Evolutionary conservation across 2,888 invertebrate genomes (phyloP).

Genomic region (Tachina fera): DNA sequence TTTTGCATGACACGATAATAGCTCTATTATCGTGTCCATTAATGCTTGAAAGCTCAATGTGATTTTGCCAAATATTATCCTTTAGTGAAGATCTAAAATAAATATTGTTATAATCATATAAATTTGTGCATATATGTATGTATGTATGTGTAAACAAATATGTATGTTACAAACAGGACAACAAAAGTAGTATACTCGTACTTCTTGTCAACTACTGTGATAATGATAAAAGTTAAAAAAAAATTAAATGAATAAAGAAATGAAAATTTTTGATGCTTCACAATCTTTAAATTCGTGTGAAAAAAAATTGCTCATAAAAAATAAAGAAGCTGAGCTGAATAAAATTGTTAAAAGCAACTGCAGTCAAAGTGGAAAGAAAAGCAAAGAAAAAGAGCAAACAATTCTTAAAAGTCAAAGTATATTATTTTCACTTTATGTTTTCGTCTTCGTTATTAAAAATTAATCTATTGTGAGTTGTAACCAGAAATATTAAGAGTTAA

Average conservation of each 20-base stretch:
- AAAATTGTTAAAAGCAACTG: slow-evolving; percentile 40
- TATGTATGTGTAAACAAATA: background rate
- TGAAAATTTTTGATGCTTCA: slow-evolving; percentile 48
- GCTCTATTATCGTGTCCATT: too few relatives aligned
- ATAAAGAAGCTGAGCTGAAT: background rate
- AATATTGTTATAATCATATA: too few relatives aligned
- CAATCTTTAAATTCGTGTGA: slow-evolving; percentile 7
- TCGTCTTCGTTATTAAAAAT: slow-evolving; percentile 27
- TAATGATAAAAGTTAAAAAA: background rate
- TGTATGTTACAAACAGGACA: background rate
- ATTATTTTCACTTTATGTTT: slow-evolving; percentile 7
- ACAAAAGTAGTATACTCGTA: background rate
- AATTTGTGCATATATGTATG: background rate
- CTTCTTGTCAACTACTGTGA: background rate
- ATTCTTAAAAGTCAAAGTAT: slow-evolving; percentile 7
- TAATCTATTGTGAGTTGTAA: slow-evolving; percentile 3
- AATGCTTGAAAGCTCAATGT: too few relatives aligned
- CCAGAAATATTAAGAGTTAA: too few relatives aligned
- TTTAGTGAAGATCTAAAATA: too few relatives aligned
- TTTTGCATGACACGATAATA: too few relatives aligned
- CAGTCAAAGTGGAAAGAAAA: slow-evolving; percentile 1
- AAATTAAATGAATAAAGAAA: slow-evolving; percentile 37
- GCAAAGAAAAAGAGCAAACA: background rate
- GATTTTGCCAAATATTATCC: too few relatives aligned
- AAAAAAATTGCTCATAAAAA: slow-evolving; percentile 32